A percentile compares a stretch with the other conserved stretches of the same genome.
Conservation (phyloP, 2,888 invertebrate species). For the Buathra laborator region DNA sequence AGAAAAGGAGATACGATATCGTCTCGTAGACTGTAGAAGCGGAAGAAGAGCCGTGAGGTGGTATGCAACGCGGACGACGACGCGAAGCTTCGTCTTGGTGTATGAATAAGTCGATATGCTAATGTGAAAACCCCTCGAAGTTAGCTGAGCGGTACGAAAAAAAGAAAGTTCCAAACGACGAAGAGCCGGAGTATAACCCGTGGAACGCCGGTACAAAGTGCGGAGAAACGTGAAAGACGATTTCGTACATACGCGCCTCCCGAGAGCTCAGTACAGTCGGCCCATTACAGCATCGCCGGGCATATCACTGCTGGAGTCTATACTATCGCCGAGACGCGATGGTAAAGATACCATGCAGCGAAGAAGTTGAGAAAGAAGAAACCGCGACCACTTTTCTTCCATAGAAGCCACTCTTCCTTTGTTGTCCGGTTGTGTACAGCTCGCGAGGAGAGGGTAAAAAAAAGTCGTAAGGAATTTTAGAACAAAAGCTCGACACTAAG, state of each 20-base stretch:
- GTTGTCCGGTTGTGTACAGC: slow-evolving; percentile 68
- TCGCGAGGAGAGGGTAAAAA: slow-evolving; percentile 22
- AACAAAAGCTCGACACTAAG: slow-evolving; percentile 76
- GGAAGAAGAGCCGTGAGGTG: slow-evolving; percentile 29
- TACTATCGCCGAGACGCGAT: background rate
- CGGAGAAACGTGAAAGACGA: slow-evolving; percentile 50
- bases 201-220: slow-evolving; percentile 73
- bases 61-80: slow-evolving; percentile 51
- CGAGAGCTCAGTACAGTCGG: background rate
- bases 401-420: slow-evolving; percentile 75
- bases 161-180: slow-evolving; percentile 75
- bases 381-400: slow-evolving; percentile 52
- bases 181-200: slow-evolving; percentile 66
- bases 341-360: background rate
- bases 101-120: slow-evolving; percentile 84
- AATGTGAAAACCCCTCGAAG: slow-evolving; percentile 81
- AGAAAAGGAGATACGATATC: slow-evolving; percentile 41
- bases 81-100: slow-evolving; percentile 73
- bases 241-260: slow-evolving; percentile 33
- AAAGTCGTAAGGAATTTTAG: slow-evolving; percentile 79
- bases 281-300: slow-evolving; percentile 25
- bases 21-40: slow-evolving; percentile 17
- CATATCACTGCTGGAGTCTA: slow-evolving; percentile 34
- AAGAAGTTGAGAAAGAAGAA: slow-evolving; percentile 4
- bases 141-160: slow-evolving; percentile 75